Percentiles rank a stretch among this genome's conserved stretches.
phyloP scores from a whole-genome alignment of 1,140 invertebrate genomes.

The Caenorhabditis tropicalis region DNA sequence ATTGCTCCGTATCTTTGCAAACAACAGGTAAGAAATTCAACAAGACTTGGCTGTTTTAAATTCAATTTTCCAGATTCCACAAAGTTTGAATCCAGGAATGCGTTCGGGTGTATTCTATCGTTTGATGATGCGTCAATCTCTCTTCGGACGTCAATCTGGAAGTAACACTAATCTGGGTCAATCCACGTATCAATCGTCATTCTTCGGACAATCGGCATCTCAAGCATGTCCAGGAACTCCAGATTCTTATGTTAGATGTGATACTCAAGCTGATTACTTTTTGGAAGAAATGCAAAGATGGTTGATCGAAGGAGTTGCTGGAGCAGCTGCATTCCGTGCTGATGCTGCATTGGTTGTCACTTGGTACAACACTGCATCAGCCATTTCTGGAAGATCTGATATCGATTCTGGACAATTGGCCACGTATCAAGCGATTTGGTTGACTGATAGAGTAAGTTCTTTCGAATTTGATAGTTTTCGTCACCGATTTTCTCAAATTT shows the following conservation, averaged over 20 bases:
- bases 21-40: conserved; percentile 59
- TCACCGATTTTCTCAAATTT: not conserved
- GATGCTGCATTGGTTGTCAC: conserved; percentile 71
- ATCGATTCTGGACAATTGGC: conserved; percentile 69
- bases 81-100: conserved; percentile 65
- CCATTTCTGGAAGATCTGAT: conserved; percentile 69
- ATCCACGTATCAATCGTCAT: conserved; percentile 62
- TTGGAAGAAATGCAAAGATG: conserved; percentile 71
- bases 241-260: conserved; percentile 69
- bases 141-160: conserved; percentile 68
- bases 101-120: conserved; percentile 70
- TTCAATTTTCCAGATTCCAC: conserved; percentile 63
- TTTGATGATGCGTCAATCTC: conserved; percentile 68
- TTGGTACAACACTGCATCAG: conserved; percentile 72
- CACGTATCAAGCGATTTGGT: conserved; percentile 71
- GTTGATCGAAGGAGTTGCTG: conserved; percentile 71
- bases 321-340: conserved; percentile 68
- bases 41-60: not conserved
- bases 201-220: conserved; percentile 64
- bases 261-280: conserved; percentile 67
- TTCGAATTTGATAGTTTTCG: not conserved
- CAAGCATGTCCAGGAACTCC: conserved; percentile 64
- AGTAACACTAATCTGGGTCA: conserved; percentile 62
- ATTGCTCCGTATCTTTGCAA: conserved; percentile 71
- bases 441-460: conserved; percentile 59